phyloP scores from a whole-genome alignment of 1,140 invertebrate species.

The Chironomus striatipennis region DNA sequence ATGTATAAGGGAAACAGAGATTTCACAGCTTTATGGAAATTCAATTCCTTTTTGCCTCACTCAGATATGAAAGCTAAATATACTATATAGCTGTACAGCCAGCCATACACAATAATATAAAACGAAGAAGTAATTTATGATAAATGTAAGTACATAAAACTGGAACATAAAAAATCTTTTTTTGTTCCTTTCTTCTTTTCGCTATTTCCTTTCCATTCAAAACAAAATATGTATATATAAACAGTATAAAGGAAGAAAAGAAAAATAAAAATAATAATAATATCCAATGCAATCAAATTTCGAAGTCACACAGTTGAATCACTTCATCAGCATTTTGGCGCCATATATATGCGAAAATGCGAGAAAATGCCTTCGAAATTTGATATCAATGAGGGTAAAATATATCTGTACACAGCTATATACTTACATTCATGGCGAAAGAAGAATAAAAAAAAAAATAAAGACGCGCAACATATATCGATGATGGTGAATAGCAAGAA shows the following conservation, averaged over 20 bases:
- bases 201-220: no score
- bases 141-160: constrained; percentile 3
- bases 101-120: constrained; percentile 1
- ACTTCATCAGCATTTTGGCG: constrained; percentile 11
- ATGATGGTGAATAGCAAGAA: not conserved
- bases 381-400: constrained; percentile 3
- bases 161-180: not conserved
- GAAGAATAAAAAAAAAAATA: not conserved
- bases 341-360: not conserved
- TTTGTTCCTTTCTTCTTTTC: not conserved
- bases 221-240: not conserved
- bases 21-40: not conserved
- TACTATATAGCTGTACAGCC: no score
- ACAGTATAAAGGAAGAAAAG: not conserved
- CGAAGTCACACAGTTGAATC: constrained; percentile 6
- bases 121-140: constrained; percentile 5
- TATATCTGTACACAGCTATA: not conserved
- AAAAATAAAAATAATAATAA: not conserved
- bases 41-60: not conserved
- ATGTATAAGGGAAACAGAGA: not conserved
- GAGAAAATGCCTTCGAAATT: constrained; percentile 10
- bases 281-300: constrained; percentile 2
- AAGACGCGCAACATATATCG: not conserved
- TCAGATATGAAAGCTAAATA: not conserved
- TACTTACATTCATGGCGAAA: not conserved